Conservation (phyloP, 1,140 invertebrate species). For the Asobara japonica region DNA sequence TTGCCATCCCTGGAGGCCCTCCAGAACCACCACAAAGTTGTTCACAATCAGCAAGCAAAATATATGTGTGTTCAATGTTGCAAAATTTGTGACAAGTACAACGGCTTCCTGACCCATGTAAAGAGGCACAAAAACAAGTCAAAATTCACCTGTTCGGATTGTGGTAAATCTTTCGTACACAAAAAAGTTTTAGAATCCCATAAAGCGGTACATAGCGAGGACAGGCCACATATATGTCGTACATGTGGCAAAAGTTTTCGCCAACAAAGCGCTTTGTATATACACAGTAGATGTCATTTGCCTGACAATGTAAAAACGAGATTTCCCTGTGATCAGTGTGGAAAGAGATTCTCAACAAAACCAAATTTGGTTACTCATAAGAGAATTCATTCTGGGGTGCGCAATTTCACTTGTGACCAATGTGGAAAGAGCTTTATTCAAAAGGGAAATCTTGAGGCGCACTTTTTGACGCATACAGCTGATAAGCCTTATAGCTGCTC, state of each 20-base stretch:
- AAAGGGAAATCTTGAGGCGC: slow-evolving; percentile 71
- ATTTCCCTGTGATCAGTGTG: slow-evolving; percentile 70
- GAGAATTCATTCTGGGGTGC: slow-evolving; percentile 67
- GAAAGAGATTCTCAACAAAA: slow-evolving; percentile 69
- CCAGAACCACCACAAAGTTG: slow-evolving; percentile 65
- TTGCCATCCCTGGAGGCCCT: slow-evolving; percentile 65
- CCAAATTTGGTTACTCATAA: slow-evolving; percentile 71
- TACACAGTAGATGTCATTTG: slow-evolving; percentile 68
- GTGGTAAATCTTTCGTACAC: slow-evolving; percentile 68
- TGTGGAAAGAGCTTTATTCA: slow-evolving; percentile 73
- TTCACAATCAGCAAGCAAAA: slow-evolving; percentile 67
- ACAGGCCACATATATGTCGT: slow-evolving; percentile 65
- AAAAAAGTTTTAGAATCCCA: slow-evolving; percentile 68
- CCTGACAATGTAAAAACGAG: slow-evolving; percentile 69
- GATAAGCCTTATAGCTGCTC: slow-evolving; percentile 64
- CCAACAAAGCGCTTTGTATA: slow-evolving; percentile 68
- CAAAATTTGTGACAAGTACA: slow-evolving; percentile 71
- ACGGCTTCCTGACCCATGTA: slow-evolving; percentile 69
- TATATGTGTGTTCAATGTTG: slow-evolving; percentile 71
- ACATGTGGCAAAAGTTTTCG: slow-evolving; percentile 70
- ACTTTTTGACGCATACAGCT: slow-evolving; percentile 69
- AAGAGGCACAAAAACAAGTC: slow-evolving; percentile 67
- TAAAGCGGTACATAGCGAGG: slow-evolving; percentile 65
- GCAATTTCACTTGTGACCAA: slow-evolving; percentile 71
- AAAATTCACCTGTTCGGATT: slow-evolving; percentile 69